These are phyloP conservation scores for Conomelus anceps DNA, from an alignment of 2,888 invertebrate genomes.

Conservation along the genomic window DNA sequence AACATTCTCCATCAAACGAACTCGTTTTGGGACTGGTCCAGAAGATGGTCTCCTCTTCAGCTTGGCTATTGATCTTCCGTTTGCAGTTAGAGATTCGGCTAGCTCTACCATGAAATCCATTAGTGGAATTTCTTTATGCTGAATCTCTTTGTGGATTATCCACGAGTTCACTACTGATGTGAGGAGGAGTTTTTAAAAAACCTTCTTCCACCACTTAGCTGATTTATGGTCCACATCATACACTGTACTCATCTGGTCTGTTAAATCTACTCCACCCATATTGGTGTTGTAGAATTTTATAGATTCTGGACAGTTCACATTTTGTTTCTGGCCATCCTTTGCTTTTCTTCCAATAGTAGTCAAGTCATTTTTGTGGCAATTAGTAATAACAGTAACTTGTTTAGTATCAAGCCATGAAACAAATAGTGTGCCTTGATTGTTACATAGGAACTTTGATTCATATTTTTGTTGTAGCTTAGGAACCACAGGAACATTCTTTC, in stretches of 20 bases:
- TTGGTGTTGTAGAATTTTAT: constrained; percentile 32
- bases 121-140: background rate
- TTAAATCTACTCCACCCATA: constrained; percentile 36
- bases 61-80: background rate
- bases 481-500: constrained; percentile 28
- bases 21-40: constrained; percentile 20
- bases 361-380: constrained; percentile 32
- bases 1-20: constrained; percentile 18
- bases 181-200: constrained; percentile 36
- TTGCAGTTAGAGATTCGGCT: constrained; percentile 1
- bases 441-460: constrained; percentile 29
- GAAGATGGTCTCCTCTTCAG: constrained; percentile 17
- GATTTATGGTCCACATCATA: constrained; percentile 36
- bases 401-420: constrained; percentile 36
- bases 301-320: constrained; percentile 29
- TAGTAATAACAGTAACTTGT: constrained; percentile 34
- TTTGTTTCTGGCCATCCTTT: constrained; percentile 35
- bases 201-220: constrained; percentile 37
- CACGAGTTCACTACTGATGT: constrained; percentile 35
- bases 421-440: constrained; percentile 29
- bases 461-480: constrained; percentile 29
- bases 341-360: constrained; percentile 29
- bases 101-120: background rate
- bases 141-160: constrained; percentile 28
- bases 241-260: constrained; percentile 35